These are phyloP conservation scores for Oscheius sp. DNA, from an alignment of 1,140 invertebrate genomes.

Conservation along the genomic window DNA sequence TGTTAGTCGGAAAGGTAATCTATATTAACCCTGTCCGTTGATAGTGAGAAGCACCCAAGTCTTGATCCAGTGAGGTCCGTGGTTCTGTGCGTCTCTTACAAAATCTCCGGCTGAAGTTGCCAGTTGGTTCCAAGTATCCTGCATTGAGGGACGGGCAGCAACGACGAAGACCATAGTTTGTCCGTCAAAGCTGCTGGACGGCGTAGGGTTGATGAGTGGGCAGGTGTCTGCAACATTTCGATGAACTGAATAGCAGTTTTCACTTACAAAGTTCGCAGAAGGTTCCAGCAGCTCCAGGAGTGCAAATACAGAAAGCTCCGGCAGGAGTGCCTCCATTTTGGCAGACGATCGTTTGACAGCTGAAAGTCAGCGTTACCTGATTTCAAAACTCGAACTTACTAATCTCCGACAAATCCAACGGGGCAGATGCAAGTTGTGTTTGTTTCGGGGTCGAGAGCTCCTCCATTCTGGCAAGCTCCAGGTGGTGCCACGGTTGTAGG, in stretches of 20 bases:
- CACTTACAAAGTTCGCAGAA: conserved; percentile 44
- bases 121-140: conserved; percentile 25
- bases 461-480: conserved; percentile 41
- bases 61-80: conserved; percentile 32
- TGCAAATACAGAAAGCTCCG: conserved; percentile 36
- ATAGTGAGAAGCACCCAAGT: conserved; percentile 34
- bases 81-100: conserved; percentile 32
- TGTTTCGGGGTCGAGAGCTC: conserved; percentile 40
- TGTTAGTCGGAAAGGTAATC: background rate
- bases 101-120: conserved; percentile 30
- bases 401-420: conserved; percentile 33
- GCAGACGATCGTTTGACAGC: conserved; percentile 39
- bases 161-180: conserved; percentile 39
- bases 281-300: conserved; percentile 31
- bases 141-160: conserved; percentile 36
- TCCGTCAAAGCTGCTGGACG: conserved; percentile 21
- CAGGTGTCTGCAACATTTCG: conserved; percentile 32
- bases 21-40: conserved; percentile 24
- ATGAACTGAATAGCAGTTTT: background rate
- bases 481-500: conserved; percentile 21
- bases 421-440: conserved; percentile 41
- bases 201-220: conserved; percentile 10
- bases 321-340: conserved; percentile 36
- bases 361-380: background rate
- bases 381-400: background rate